phyloP scores from a whole-genome alignment of 1,140 invertebrate species.

The Drosophila seguyi region DNA sequence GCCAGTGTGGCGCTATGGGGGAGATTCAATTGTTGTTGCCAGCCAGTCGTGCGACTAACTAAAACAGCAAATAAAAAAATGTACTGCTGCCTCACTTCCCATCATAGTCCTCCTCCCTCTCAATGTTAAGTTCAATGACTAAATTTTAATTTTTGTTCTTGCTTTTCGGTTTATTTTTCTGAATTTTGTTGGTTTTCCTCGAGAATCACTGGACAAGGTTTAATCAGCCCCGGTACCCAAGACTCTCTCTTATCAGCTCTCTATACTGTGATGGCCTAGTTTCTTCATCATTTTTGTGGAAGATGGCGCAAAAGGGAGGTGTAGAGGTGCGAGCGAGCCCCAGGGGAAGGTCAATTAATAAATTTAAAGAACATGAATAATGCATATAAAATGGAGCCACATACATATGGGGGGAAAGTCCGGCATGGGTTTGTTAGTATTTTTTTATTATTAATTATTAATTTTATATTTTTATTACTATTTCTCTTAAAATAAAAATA shows the following conservation, averaged over 20 bases:
- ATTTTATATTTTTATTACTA: background rate
- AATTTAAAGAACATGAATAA: conserved; percentile 38
- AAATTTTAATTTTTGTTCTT: conserved; percentile 54
- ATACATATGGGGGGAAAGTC: conserved; percentile 31
- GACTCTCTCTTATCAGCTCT: conserved; percentile 61
- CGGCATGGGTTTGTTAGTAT: conserved; percentile 3
- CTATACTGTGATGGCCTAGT: conserved; percentile 65
- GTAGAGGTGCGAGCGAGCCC: conserved; percentile 9
- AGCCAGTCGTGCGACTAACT: conserved; percentile 43
- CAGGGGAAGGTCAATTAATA: conserved; percentile 42
- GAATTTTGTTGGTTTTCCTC: conserved; percentile 44
- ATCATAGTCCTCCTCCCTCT: conserved; percentile 2
- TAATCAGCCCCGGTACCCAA: conserved; percentile 56
- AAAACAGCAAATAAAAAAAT: conserved; percentile 14
- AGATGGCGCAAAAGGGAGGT: conserved; percentile 24
- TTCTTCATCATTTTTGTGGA: conserved; percentile 48
- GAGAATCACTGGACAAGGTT: conserved; percentile 52
- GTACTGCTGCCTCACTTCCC: conserved; percentile 17
- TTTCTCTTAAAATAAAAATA: background rate
- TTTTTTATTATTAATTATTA: background rate
- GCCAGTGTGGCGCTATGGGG: conserved; percentile 13
- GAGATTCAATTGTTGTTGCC: conserved; percentile 40
- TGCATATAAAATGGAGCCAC: conserved; percentile 16
- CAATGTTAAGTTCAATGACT: conserved; percentile 77
- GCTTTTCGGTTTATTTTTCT: conserved; percentile 32